These are phyloP conservation scores for Drosophila nr. fundita DNA, from an alignment of 2,888 invertebrate species.

Conservation along the genomic window DNA sequence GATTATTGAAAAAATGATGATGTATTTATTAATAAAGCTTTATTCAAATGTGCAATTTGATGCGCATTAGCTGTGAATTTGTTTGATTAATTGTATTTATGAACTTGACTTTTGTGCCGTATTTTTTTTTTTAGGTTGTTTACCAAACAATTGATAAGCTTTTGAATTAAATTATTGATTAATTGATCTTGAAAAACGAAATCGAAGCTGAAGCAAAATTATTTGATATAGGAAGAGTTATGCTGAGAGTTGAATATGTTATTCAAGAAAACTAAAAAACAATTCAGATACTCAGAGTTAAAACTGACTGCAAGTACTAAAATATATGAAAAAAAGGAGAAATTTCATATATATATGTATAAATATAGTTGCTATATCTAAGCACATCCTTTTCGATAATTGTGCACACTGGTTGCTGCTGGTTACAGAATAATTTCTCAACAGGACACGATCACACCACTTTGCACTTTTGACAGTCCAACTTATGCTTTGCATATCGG, in stretches of 20 bases:
- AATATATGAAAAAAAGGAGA: background rate
- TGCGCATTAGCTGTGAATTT: conserved; percentile 25
- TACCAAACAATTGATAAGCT: conserved; percentile 30
- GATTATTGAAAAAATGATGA: conserved; percentile 5
- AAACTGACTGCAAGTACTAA: background rate
- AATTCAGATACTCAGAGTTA: background rate
- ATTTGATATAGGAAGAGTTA: background rate
- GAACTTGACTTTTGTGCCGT: conserved; percentile 60
- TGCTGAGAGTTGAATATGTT: background rate
- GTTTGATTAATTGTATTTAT: conserved; percentile 60
- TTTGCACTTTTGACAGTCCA: conserved; percentile 60
- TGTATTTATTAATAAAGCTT: conserved; percentile 21
- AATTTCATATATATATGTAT: background rate
- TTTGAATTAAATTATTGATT: conserved; percentile 52
- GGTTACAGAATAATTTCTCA: conserved; percentile 9
- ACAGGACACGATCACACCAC: conserved; percentile 48
- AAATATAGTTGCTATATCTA: too few species aligned
- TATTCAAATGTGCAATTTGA: conserved; percentile 26
- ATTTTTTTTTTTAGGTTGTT: conserved; percentile 1
- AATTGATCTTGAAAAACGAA: conserved; percentile 25
- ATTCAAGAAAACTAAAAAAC: background rate
- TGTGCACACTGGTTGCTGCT: conserved; percentile 11
- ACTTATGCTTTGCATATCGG: conserved; percentile 32
- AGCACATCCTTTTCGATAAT: conserved; percentile 1
- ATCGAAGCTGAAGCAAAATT: background rate